phyloP scores from a whole-genome alignment of 2,113 vertebrate genomes.

The Cyphomyrus discorhynchus region DNA sequence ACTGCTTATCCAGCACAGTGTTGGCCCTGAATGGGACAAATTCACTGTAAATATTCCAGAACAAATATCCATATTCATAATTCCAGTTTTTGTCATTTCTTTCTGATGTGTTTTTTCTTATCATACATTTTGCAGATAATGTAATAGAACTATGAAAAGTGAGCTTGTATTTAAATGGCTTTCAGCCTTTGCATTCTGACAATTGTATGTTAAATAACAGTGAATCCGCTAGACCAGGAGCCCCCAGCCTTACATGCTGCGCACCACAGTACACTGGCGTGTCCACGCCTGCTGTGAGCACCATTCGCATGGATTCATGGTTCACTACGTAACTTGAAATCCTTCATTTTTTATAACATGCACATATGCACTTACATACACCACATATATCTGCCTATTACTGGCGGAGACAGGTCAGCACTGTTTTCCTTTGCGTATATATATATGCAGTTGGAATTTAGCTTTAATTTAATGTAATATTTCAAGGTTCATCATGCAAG shows the following conservation, averaged over 20 bases:
- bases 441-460: not conserved
- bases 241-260: not conserved
- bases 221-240: not conserved
- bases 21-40: too few species aligned
- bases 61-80: not conserved
- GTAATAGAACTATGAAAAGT: not conserved
- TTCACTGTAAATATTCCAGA: not conserved
- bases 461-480: constrained; percentile 20
- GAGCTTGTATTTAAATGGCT: not conserved
- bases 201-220: not conserved
- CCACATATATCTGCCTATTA: not conserved
- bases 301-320: not conserved
- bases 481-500: not conserved
- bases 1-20: not conserved
- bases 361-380: not conserved
- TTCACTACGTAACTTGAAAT: not conserved
- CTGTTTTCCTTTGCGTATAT: not conserved
- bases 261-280: too few species aligned
- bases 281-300: not conserved
- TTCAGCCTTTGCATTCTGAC: not conserved
- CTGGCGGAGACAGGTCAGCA: not conserved
- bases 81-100: not conserved
- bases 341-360: not conserved
- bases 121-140: not conserved
- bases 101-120: not conserved